phyloP scores from a whole-genome alignment of 2,888 invertebrate genomes.

The Glomeris marginata region DNA sequence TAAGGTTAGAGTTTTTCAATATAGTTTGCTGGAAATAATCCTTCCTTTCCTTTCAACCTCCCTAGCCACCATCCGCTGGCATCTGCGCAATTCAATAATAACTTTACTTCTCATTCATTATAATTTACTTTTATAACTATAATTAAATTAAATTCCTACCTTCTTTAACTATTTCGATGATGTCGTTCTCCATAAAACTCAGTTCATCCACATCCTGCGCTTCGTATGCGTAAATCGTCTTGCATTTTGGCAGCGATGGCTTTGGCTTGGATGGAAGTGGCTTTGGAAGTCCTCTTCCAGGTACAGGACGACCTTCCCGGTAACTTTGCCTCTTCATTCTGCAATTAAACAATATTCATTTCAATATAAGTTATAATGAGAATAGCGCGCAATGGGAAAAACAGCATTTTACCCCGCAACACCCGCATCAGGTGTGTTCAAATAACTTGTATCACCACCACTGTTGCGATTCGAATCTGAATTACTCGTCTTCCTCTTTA shows the following conservation, averaged over 20 bases:
- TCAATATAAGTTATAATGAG: too few relatives aligned
- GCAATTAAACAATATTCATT: background rate
- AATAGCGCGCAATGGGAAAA: too few relatives aligned
- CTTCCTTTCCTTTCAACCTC: conserved; percentile 38
- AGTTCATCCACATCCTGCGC: conserved; percentile 50
- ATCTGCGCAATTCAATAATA: conserved; percentile 35
- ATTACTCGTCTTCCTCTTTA: conserved; percentile 12
- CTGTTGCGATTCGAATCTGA: background rate
- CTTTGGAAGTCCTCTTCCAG: conserved; percentile 31
- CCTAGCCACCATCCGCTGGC: conserved; percentile 55
- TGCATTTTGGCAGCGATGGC: conserved; percentile 33
- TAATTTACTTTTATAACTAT: background rate
- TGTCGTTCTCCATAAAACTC: conserved; percentile 42
- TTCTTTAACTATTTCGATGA: conserved; percentile 44
- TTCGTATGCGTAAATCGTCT: conserved; percentile 44
- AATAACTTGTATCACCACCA: conserved; percentile 22
- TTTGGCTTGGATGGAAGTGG: conserved; percentile 33
- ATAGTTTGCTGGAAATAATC: conserved; percentile 50
- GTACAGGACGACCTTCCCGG: conserved; percentile 25
- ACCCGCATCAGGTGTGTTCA: conserved; percentile 33
- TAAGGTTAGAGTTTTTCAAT: conserved; percentile 30
- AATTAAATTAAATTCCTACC: conserved; percentile 30
- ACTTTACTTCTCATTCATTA: conserved; percentile 1
- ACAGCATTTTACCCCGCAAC: conserved; percentile 35
- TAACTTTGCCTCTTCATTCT: conserved; percentile 23